Evolutionary conservation across 2,113 vertebrate species (phyloP), one percentile per base, ranked within the genome.

Genomic region (Tachysurus fulvidraco): DNA sequence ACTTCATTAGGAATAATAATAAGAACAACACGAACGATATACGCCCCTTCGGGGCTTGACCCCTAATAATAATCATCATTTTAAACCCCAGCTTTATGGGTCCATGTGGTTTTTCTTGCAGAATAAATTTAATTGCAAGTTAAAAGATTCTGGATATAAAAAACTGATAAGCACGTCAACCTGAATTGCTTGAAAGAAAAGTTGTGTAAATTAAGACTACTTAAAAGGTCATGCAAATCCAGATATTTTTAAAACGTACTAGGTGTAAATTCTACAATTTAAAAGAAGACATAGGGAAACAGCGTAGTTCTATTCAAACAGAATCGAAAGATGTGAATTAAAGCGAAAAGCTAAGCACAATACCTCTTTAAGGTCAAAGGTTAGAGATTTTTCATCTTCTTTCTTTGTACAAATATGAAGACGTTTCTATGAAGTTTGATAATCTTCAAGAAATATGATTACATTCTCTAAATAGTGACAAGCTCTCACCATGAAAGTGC

Each of bases 401-500:
- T 73, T 73, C 41, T 73, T 41, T 44, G 16, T 44, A 21, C 25
- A 28, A 67, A 65, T 36, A 79, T 52, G 21, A 1, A 67, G n/a
- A n/a, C n/a, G 46, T 59, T 57, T 64, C 36, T 36, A 36, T 36
- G 21, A 1, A 67, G 46, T 59, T 57, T 54, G 23, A 9, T 41
- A 28, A 67, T 57, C 23, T 16, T 2, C 16, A 46, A 71, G 41
- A 80, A 52, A 41, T 23, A 21, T n/a, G 5, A 52, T 30, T 11
- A 60, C 52, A 14, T 44, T 54, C 55, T 52, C 25, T 30, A 13
- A 16, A 41, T 13, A 10, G 44, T 65, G 12, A 6, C 30, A 21
- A 41, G 17, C n/a, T 12, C 93, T 96, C 90, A 98, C 96, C 78
- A 95, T 95, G 96, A 98, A 90, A 94, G 93, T 73, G 94, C 95